Evolutionary conservation across 2,113 vertebrate species (phyloP).

Genomic region (Motacilla alba): DNA sequence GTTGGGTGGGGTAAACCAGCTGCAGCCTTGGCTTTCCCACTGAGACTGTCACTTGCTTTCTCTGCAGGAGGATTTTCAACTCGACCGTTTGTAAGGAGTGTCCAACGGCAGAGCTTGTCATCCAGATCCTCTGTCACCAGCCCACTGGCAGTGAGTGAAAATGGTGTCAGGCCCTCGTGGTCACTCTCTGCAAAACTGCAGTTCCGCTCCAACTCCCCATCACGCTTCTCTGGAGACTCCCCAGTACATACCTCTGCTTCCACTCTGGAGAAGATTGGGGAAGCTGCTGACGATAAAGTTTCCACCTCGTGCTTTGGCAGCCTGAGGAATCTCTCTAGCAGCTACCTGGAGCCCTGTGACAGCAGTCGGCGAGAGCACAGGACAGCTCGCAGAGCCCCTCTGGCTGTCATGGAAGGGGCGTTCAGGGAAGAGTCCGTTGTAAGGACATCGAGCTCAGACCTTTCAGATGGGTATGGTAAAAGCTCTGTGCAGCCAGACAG

Average conservation of each 20-base stretch:
- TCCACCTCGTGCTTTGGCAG: slow-evolving; percentile 91
- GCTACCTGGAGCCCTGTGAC: slow-evolving; percentile 68
- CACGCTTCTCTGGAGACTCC: slow-evolving; percentile 92
- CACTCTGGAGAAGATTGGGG: slow-evolving; percentile 90
- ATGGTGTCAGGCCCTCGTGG: slow-evolving; percentile 88
- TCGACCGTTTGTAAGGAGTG: slow-evolving; percentile 93
- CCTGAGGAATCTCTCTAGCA: slow-evolving; percentile 76
- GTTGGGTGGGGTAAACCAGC: not conserved
- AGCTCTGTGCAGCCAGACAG: slow-evolving; percentile 75
- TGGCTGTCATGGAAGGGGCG: slow-evolving; percentile 89
- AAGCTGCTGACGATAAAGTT: slow-evolving; percentile 88
- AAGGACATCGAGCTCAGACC: slow-evolving; percentile 66
- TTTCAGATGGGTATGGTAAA: slow-evolving; percentile 74
- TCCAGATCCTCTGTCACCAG: slow-evolving; percentile 92
- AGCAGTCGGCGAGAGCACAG: slow-evolving; percentile 82
- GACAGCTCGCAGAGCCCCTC: slow-evolving; percentile 81
- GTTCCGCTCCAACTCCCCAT: slow-evolving; percentile 91
- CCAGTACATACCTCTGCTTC: slow-evolving; percentile 82
- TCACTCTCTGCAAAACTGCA: slow-evolving; percentile 91
- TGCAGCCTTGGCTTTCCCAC: not conserved
- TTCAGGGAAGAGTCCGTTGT: slow-evolving; percentile 76
- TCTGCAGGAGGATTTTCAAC: slow-evolving; percentile 91
- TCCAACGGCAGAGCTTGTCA: slow-evolving; percentile 92
- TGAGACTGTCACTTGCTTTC: not conserved
- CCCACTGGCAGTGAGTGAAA: slow-evolving; percentile 87